Conservation (phyloP, 2,113 vertebrate genomes). For the Pedetes capensis region DNA sequence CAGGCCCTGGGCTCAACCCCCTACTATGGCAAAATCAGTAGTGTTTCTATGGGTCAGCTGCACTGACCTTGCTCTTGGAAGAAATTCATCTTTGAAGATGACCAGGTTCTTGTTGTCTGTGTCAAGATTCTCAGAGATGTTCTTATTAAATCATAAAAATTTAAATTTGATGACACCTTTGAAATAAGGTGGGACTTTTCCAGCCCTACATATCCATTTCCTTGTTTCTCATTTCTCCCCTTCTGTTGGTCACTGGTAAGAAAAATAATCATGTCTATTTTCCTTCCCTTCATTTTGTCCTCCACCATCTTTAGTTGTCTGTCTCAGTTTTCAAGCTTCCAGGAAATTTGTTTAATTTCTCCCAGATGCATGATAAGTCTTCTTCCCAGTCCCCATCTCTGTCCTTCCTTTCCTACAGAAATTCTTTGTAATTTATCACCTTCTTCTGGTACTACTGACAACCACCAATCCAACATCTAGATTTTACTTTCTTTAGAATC, state of each 20-base stretch:
- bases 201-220: background rate
- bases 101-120: background rate
- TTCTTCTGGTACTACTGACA: background rate
- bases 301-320: background rate
- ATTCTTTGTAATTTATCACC: background rate
- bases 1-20: no score
- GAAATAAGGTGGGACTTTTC: background rate
- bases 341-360: background rate
- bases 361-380: background rate
- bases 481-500: background rate
- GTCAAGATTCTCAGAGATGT: background rate
- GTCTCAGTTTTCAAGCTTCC: background rate
- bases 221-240: background rate
- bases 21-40: slow-evolving; percentile 38
- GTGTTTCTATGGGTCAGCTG: background rate
- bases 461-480: background rate
- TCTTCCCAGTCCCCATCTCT: background rate
- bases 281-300: background rate
- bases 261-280: background rate
- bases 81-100: background rate
- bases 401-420: slow-evolving; percentile 6
- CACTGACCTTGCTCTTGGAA: background rate
- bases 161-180: slow-evolving; percentile 11
- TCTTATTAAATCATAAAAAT: background rate
- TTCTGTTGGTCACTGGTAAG: background rate